Evolutionary conservation across 1,140 invertebrate genomes (phyloP).

Genomic region (Eupeodes corollae): DNA sequence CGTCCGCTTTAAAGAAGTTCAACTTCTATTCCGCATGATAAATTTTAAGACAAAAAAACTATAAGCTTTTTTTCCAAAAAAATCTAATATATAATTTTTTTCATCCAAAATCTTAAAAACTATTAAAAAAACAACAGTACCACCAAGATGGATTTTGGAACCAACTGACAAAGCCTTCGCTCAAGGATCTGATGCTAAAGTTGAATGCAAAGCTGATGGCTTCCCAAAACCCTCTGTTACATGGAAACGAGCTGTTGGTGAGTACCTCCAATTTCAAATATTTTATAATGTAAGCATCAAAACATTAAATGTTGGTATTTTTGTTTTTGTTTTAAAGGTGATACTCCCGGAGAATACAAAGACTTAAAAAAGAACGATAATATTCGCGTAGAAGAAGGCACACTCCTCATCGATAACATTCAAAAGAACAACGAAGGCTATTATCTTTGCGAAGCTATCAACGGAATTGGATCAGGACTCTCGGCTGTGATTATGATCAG

Average conservation of each 20-base stretch:
- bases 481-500: constrained; percentile 86
- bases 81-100: constrained; percentile 23
- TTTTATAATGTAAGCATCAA: neutral
- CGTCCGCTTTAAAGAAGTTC: no score
- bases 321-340: constrained; percentile 46
- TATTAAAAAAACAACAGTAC: constrained; percentile 57
- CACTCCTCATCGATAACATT: constrained; percentile 75
- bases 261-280: constrained; percentile 12
- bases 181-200: constrained; percentile 79
- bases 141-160: constrained; percentile 91
- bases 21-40: constrained; percentile 18
- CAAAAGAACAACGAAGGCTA: constrained; percentile 88
- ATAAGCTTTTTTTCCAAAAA: constrained; percentile 1
- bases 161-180: constrained; percentile 92
- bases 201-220: constrained; percentile 92
- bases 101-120: neutral
- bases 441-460: constrained; percentile 91
- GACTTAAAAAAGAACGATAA: constrained; percentile 81
- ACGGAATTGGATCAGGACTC: constrained; percentile 87
- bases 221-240: constrained; percentile 86
- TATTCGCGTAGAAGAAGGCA: constrained; percentile 84
- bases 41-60: neutral
- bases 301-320: no score
- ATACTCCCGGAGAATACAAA: constrained; percentile 82
- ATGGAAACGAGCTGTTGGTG: constrained; percentile 92